A percentile compares a stretch with the other conserved stretches of the same genome.
Conservation (phyloP, 2,888 invertebrate genomes). For the Diadromus collaris region DNA sequence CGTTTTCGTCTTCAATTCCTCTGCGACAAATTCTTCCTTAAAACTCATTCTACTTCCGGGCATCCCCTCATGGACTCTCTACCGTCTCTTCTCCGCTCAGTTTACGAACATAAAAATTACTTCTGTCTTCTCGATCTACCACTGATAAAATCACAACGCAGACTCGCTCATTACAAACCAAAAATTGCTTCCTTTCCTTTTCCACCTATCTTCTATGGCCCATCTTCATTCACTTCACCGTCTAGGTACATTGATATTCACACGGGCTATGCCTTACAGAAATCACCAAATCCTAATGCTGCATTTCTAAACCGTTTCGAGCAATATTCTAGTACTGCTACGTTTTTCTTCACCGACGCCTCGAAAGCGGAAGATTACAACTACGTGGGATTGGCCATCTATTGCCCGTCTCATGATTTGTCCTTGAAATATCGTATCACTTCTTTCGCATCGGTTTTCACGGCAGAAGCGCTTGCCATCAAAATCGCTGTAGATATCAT, state of each 20-base stretch:
- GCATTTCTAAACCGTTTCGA: too few relatives aligned
- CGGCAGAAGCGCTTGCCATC: conserved; percentile 11
- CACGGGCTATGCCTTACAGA: too few relatives aligned
- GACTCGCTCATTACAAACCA: background rate
- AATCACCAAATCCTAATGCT: too few relatives aligned
- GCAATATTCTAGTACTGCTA: too few relatives aligned
- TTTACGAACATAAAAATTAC: background rate
- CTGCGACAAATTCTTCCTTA: background rate
- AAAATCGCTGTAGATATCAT: background rate
- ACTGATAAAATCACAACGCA: background rate
- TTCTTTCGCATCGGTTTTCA: conserved; percentile 8
- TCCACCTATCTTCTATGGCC: background rate
- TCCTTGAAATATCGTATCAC: background rate
- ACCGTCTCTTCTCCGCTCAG: background rate
- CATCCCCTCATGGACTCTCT: background rate
- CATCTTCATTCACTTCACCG: background rate
- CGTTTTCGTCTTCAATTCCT: background rate
- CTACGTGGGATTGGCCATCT: background rate
- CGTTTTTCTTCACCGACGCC: background rate
- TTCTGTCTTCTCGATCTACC: background rate
- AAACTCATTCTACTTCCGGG: background rate
- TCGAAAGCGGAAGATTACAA: background rate
- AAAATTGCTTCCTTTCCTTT: background rate
- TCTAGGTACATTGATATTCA: background rate
- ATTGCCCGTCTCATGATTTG: background rate